phyloP scores from a whole-genome alignment of 2,113 vertebrate genomes.

The Atrichornis clamosus region DNA sequence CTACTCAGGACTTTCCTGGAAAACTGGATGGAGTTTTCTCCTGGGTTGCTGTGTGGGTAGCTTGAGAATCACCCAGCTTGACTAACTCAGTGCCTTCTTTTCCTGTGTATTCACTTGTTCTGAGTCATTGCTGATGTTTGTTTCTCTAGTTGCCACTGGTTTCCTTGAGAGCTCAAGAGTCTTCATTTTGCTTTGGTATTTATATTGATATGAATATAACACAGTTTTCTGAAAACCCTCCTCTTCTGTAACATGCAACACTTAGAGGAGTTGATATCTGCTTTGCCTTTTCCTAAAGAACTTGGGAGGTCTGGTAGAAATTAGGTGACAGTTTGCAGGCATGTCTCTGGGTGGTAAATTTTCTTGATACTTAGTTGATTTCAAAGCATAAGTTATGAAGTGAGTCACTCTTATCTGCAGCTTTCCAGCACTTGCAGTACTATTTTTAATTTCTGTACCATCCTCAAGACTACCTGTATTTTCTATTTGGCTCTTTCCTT shows the following conservation, averaged over 20 bases:
- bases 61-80: background rate
- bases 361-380: background rate
- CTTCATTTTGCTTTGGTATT: background rate
- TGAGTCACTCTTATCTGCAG: conserved; percentile 26
- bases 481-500: background rate
- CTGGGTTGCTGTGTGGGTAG: background rate
- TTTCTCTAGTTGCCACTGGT: conserved; percentile 45
- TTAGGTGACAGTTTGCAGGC: background rate
- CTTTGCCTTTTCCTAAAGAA: background rate
- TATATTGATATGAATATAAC: background rate
- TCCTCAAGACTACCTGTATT: conserved; percentile 15
- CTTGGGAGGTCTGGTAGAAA: background rate
- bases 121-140: conserved; percentile 50
- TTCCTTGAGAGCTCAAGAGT: background rate
- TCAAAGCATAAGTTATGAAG: background rate
- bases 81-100: background rate
- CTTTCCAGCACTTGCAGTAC: conserved; percentile 7
- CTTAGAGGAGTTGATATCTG: background rate
- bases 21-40: background rate
- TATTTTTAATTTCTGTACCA: conserved; percentile 16
- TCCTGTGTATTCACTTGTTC: background rate
- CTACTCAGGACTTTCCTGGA: background rate
- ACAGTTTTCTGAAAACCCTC: background rate
- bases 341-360: background rate
- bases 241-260: background rate